These are phyloP conservation scores for Choloepus hoffmanni DNA, from an alignment of 2,113 vertebrate species.

Conservation along the genomic window DNA sequence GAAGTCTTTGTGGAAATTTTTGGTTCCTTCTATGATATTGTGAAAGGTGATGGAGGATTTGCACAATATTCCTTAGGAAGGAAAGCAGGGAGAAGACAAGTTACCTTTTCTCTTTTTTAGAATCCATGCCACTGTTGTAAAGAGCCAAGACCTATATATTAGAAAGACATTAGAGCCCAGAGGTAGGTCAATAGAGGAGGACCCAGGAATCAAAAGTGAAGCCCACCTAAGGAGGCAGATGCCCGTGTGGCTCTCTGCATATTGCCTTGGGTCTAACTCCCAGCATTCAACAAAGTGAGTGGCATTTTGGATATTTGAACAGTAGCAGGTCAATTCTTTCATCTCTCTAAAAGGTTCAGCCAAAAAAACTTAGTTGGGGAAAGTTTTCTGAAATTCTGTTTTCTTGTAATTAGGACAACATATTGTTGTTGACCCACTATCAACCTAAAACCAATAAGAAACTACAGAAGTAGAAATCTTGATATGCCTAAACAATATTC, in stretches of 20 bases:
- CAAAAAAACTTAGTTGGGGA: neutral
- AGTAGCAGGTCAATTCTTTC: neutral
- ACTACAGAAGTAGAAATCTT: neutral
- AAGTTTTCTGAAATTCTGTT: neutral
- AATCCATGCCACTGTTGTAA: neutral
- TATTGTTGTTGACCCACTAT: neutral
- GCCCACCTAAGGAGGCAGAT: neutral
- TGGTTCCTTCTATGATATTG: constrained; percentile 85
- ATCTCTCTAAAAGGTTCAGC: constrained; percentile 12
- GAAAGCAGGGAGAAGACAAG: constrained; percentile 8
- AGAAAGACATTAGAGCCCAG: neutral
- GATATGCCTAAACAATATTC: neutral
- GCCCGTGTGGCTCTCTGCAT: neutral
- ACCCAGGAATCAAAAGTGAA: neutral
- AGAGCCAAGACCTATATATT: neutral
- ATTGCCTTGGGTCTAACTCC: neutral
- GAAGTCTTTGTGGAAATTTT: constrained; percentile 84
- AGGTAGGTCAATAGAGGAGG: neutral
- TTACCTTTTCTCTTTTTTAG: constrained; percentile 26
- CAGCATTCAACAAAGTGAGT: neutral
- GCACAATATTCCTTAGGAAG: constrained; percentile 66
- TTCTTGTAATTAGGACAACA: neutral
- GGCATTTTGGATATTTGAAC: neutral
- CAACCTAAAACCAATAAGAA: constrained; percentile 10
- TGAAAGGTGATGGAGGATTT: constrained; percentile 78